Evolutionary conservation across 2,888 invertebrate genomes (phyloP).

Genomic region (Calameuta pallipes): DNA sequence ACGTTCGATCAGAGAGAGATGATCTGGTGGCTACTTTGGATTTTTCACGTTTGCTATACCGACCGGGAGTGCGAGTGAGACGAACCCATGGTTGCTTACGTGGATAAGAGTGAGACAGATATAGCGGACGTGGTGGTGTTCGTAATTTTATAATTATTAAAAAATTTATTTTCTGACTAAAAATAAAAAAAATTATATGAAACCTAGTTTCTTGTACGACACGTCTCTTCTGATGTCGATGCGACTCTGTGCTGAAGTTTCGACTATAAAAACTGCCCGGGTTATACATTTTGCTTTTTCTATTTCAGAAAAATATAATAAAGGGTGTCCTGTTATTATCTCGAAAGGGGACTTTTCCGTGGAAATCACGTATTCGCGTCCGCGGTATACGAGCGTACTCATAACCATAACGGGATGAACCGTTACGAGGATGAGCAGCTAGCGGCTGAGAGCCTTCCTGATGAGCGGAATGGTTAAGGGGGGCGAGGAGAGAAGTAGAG

Average conservation of each 20-base stretch:
- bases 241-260: no score
- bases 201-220: no score
- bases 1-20: background rate
- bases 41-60: no score
- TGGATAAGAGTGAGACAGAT: no score
- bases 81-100: no score
- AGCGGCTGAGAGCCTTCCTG: background rate
- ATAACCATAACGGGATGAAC: background rate
- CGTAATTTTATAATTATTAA: no score
- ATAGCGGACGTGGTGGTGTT: no score
- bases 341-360: background rate
- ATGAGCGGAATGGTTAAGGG: background rate
- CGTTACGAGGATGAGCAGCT: background rate
- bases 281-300: background rate
- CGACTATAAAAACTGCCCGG: background rate
- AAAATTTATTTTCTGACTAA: no score
- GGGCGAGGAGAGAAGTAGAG: background rate
- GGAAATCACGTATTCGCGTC: background rate
- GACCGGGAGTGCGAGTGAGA: no score
- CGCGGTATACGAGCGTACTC: background rate
- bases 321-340: background rate
- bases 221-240: no score
- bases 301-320: background rate
- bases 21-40: no score
- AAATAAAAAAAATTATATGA: no score